phyloP scores from a whole-genome alignment of 2,113 vertebrate species.

The Hippocampus comes region DNA sequence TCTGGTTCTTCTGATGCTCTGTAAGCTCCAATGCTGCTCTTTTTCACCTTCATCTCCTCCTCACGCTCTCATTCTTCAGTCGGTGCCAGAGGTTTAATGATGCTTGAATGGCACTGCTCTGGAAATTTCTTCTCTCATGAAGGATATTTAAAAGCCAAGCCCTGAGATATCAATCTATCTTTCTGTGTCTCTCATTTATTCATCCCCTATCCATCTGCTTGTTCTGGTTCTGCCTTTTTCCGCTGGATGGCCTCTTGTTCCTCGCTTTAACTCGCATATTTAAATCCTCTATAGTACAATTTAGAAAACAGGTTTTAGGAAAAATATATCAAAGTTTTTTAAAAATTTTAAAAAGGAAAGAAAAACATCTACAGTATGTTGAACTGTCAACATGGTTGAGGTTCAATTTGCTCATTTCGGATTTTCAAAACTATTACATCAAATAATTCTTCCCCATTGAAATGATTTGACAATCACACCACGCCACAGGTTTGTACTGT shows the following conservation, averaged over 20 bases:
- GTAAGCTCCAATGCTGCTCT: constrained; percentile 17
- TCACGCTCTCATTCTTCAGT: constrained; percentile 44
- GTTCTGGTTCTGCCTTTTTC: constrained; percentile 12
- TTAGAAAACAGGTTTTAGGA: background rate
- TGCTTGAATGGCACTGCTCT: constrained; percentile 75
- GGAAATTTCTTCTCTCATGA: constrained; percentile 64
- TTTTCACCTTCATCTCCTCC: constrained; percentile 10
- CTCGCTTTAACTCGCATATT: background rate
- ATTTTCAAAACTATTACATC: no score
- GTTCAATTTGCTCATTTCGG: background rate
- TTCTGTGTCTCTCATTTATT: constrained; percentile 53
- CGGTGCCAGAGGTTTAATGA: constrained; percentile 76
- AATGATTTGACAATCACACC: background rate
- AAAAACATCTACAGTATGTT: background rate
- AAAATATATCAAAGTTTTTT: background rate
- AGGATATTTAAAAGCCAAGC: constrained; percentile 72
- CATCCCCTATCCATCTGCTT: constrained; percentile 40
- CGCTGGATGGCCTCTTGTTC: background rate
- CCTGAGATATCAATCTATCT: constrained; percentile 58
- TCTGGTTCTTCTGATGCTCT: constrained; percentile 37
- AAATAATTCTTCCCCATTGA: background rate
- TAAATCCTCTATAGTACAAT: background rate
- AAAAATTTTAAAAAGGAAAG: background rate
- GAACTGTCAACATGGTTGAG: background rate
- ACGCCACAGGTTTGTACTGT: no score